Evolutionary conservation across 2,888 invertebrate species (phyloP).

Genomic region (Philhelius pedissequus): DNA sequence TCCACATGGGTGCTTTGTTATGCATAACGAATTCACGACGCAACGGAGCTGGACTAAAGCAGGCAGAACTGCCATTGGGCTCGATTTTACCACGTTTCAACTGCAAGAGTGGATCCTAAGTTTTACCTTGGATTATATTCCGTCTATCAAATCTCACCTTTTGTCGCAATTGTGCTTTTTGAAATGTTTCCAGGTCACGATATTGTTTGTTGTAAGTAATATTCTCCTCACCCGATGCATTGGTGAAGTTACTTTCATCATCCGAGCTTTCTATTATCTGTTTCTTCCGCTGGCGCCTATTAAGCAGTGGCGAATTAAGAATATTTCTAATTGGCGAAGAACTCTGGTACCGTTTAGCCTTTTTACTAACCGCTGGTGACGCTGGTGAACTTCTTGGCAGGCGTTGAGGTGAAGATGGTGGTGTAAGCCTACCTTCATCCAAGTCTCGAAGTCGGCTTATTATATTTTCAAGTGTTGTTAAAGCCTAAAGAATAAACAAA

Average conservation of each 20-base stretch:
- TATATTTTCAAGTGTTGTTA: conserved; percentile 82
- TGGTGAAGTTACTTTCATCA: conserved; percentile 83
- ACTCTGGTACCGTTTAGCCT: conserved; percentile 87
- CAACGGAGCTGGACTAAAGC: conserved; percentile 79
- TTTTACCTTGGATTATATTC: not conserved
- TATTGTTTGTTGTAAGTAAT: conserved; percentile 84
- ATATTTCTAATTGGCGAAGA: conserved; percentile 90
- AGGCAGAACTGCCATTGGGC: conserved; percentile 79
- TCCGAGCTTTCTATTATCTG: conserved; percentile 89
- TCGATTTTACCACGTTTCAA: conserved; percentile 86
- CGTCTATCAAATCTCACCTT: conserved; percentile 82
- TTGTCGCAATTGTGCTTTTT: conserved; percentile 93
- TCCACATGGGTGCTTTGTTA: conserved; percentile 99
- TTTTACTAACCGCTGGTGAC: conserved; percentile 86
- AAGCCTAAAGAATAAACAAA: conserved; percentile 75
- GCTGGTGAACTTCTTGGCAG: conserved; percentile 88
- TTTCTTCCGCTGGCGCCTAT: conserved; percentile 86
- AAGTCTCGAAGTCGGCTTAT: conserved; percentile 81
- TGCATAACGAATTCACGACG: conserved; percentile 95
- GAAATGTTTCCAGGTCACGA: conserved; percentile 92
- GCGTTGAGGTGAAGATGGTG: conserved; percentile 81
- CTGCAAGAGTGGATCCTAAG: conserved; percentile 78
- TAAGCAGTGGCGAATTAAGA: conserved; percentile 90
- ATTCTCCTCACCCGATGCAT: conserved; percentile 81
- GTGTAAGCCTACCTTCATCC: conserved; percentile 80